These are phyloP conservation scores for Empidonax alnorum DNA, from an alignment of 2,113 vertebrate genomes.

Conservation along the genomic window DNA sequence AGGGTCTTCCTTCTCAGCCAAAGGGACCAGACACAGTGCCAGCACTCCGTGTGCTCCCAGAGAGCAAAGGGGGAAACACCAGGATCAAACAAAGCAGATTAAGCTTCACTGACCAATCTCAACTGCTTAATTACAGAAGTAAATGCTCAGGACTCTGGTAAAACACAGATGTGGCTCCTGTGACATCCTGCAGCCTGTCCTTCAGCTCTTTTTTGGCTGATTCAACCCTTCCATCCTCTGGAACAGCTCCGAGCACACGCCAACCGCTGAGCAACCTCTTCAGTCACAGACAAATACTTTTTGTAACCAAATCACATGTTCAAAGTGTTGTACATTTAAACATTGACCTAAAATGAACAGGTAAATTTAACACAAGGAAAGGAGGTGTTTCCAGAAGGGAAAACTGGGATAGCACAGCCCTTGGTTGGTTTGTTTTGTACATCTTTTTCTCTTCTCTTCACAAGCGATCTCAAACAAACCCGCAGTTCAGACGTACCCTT, in stretches of 20 bases:
- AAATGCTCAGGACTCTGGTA: not conserved
- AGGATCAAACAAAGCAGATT: not conserved
- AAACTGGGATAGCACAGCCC: constrained; percentile 72
- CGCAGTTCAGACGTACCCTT: constrained; percentile 36
- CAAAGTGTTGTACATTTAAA: constrained; percentile 71
- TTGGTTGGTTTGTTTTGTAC: constrained; percentile 21
- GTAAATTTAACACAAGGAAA: constrained; percentile 60
- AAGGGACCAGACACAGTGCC: rapidly evolving
- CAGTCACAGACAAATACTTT: constrained; percentile 65
- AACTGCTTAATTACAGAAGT: not conserved
- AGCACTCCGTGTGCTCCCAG: not conserved
- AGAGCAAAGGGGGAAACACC: not conserved
- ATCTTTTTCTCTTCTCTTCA: not conserved
- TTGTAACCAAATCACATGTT: constrained; percentile 75
- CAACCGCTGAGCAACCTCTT: constrained; percentile 72
- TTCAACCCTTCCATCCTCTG: not conserved
- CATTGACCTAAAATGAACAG: constrained; percentile 74
- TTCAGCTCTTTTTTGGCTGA: not conserved
- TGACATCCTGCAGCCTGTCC: constrained; percentile 29
- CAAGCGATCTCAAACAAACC: constrained; percentile 34
- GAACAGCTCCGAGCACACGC: constrained; percentile 26
- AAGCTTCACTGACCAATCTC: constrained; percentile 53
- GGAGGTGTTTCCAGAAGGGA: constrained; percentile 56
- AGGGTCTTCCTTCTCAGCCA: not conserved
- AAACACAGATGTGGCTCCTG: constrained; percentile 38